Evolutionary conservation across 2,888 invertebrate genomes (phyloP), one percentile per base, ranked within the genome.

Genomic region (Dusona sp.): DNA sequence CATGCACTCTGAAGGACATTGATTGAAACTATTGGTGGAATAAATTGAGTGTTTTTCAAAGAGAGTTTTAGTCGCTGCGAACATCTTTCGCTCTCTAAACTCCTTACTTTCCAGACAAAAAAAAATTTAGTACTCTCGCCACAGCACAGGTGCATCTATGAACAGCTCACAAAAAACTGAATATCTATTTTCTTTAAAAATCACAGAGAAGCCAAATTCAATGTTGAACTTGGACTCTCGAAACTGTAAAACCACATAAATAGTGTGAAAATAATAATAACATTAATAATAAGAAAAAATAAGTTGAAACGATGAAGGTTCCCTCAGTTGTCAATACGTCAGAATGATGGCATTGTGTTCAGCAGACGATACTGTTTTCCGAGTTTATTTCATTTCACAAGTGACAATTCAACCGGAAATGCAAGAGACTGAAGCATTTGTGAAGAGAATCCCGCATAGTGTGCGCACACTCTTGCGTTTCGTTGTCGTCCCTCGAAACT

Each of bases 361-460:
- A 73, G 79, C 88, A 87, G 87, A 88, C 88, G 86, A 89, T 85
- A 89, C 88, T 90, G 88, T 90, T 88, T 88, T 77, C 45, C 81
- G 61, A 83, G 83, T 77, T 74, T 85, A 73, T 85, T 87, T 79
- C 68, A 79, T 85, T 83, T 72, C 48, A 65, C 57, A 22, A 78
- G 61, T 70, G 64, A 81, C 81, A 65, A 84, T 84, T 36, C 29
- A 36, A 61, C 51, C 25, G 25, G 67, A 57, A 7, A 54, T 36
- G 67, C 67, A 25, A 22, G 73, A 57, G 48, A 29, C 13, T n/a
- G 38, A 13, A 4, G 11, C 54, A 36, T 33, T 54, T 22, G 48
- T 22, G 72, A 36, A 48, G 51, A 51, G 51, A 22, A 48, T 3
- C 57, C 48, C 48, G 22, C 67, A 11, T 13, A 68, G 42, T 11